Evolutionary conservation across 2,888 invertebrate species (phyloP).

Genomic region (Zhuqinia jingwanae): DNA sequence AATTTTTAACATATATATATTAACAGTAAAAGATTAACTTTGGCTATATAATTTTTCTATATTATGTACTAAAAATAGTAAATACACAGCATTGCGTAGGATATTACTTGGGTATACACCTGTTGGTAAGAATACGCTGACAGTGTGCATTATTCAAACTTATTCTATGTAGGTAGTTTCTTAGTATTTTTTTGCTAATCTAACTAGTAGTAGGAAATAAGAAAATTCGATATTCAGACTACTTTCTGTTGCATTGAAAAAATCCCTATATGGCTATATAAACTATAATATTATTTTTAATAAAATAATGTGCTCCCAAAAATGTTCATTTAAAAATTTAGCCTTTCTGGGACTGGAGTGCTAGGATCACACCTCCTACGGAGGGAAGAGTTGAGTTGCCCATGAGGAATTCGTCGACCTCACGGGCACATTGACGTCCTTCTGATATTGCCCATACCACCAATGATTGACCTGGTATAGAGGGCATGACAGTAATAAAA

Average conservation of each 20-base stretch:
- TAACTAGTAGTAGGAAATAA: slow-evolving; percentile 20
- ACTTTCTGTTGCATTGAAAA: slow-evolving; percentile 23
- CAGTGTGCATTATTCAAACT: too few relatives aligned
- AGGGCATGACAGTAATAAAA: too few relatives aligned
- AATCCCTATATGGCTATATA: slow-evolving; percentile 3
- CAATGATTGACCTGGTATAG: slow-evolving; percentile 95
- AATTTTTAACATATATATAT: too few relatives aligned
- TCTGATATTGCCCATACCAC: slow-evolving; percentile 99
- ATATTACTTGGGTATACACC: too few relatives aligned
- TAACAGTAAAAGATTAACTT: too few relatives aligned
- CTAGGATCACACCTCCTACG: slow-evolving; percentile 90
- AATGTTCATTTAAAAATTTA: slow-evolving; percentile 68
- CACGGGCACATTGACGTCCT: slow-evolving; percentile 98
- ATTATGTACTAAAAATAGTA: too few relatives aligned
- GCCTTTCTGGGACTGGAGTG: slow-evolving; percentile 79
- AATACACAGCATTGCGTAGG: too few relatives aligned
- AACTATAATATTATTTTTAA: slow-evolving; percentile 22
- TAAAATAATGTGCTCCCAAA: slow-evolving; percentile 39
- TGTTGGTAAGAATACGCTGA: too few relatives aligned
- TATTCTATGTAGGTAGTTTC: too few relatives aligned
- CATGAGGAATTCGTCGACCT: slow-evolving; percentile 92
- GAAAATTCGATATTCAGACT: slow-evolving; percentile 65
- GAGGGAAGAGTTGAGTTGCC: slow-evolving; percentile 92
- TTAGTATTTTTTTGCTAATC: too few relatives aligned
- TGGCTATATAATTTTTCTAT: too few relatives aligned